Evolutionary conservation across 2,113 vertebrate genomes (phyloP).

Genomic region (Ceyx melanurus): DNA sequence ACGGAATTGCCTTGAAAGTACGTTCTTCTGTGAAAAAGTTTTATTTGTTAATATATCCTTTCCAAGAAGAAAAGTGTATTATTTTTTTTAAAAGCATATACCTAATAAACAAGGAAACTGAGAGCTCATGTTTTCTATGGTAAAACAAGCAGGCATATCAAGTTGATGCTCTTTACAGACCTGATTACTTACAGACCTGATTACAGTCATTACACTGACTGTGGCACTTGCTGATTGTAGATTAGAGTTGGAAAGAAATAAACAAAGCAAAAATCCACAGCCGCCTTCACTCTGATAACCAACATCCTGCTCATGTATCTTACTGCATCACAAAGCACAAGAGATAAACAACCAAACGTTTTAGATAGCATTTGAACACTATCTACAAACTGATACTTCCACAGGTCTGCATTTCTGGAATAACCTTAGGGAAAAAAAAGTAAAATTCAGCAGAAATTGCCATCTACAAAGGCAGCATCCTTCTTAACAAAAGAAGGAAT

Average conservation of each 20-base stretch:
- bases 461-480: not conserved
- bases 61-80: not conserved
- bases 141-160: not conserved
- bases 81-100: not conserved
- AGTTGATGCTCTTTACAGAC: not conserved
- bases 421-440: not conserved
- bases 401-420: not conserved
- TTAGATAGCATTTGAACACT: not conserved
- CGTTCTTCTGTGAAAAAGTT: not conserved
- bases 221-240: not conserved
- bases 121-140: not conserved
- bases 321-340: not conserved
- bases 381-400: not conserved
- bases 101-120: not conserved
- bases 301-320: not conserved
- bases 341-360: not conserved
- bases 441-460: not conserved
- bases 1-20: not conserved
- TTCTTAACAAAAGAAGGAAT: not conserved
- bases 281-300: not conserved
- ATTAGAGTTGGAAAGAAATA: not conserved
- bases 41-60: not conserved
- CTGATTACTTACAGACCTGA: not conserved
- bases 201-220: not conserved
- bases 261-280: not conserved